Conservation (phyloP, 2,888 invertebrate species). For the Bellardia bayeri region DNA sequence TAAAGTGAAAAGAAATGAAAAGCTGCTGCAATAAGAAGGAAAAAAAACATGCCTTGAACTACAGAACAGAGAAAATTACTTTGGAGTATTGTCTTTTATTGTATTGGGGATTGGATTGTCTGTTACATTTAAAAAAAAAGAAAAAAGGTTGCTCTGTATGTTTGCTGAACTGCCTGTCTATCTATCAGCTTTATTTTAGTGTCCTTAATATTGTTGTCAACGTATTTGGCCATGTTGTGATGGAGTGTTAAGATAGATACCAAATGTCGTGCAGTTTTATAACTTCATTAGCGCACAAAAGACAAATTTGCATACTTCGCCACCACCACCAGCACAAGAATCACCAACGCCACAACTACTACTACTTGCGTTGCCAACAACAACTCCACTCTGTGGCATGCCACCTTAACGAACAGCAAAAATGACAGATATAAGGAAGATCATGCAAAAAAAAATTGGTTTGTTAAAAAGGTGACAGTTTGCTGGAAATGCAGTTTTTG, state of each 20-base stretch:
- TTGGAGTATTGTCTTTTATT: conserved; percentile 51
- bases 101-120: conserved; percentile 33
- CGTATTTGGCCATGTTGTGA: conserved; percentile 60
- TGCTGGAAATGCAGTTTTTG: not conserved
- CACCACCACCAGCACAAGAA: not conserved
- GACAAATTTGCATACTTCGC: conserved; percentile 76
- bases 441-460: conserved; percentile 26
- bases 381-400: conserved; percentile 30
- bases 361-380: conserved; percentile 9
- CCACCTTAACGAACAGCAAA: conserved; percentile 68
- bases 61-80: conserved; percentile 67
- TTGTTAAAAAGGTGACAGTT: conserved; percentile 55
- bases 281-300: conserved; percentile 82
- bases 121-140: conserved; percentile 29
- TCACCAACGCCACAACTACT: not conserved
- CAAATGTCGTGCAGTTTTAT: conserved; percentile 83
- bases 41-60: not conserved
- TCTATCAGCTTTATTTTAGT: conserved; percentile 25
- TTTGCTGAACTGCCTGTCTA: conserved; percentile 6
- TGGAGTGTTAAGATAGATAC: conserved; percentile 74
- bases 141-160: not conserved
- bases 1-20: conserved; percentile 65
- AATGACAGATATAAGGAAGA: conserved; percentile 61
- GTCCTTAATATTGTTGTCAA: conserved; percentile 70
- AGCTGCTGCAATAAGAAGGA: conserved; percentile 2